Percentiles rank a stretch among this genome's conserved stretches.
Conservation (phyloP, 2,113 vertebrate species). For the Rhineura floridana region DNA sequence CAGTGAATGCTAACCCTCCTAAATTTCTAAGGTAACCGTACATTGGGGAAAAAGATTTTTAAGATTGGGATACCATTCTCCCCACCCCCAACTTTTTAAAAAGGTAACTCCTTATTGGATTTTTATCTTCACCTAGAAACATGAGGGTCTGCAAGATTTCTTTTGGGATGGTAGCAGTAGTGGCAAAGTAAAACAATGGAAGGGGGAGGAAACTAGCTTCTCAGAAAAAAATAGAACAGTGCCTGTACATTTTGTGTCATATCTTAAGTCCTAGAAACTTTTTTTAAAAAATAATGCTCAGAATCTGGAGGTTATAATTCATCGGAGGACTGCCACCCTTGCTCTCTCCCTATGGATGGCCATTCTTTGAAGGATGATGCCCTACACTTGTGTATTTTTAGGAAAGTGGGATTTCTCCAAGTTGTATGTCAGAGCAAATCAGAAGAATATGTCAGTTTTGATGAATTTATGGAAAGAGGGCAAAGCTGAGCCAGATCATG, state of each 20-base stretch:
- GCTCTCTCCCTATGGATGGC: neutral
- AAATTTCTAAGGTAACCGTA: constrained; percentile 30
- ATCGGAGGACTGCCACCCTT: too few relatives aligned
- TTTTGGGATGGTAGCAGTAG: too few relatives aligned
- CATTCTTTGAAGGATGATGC: constrained; percentile 33
- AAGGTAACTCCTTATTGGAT: neutral
- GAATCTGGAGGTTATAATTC: too few relatives aligned
- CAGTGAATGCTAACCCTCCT: constrained; percentile 32
- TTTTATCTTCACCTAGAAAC: constrained; percentile 2
- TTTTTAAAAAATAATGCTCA: too few relatives aligned
- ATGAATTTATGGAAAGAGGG: constrained; percentile 61
- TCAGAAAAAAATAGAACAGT: too few relatives aligned
- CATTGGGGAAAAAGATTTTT: constrained; percentile 16
- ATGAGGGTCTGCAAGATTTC: constrained; percentile 37
- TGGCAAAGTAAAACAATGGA: too few relatives aligned
- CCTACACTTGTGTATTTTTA: constrained; percentile 47
- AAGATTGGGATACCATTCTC: neutral
- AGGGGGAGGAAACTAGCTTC: too few relatives aligned
- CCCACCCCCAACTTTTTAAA: neutral
- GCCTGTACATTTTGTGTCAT: too few relatives aligned
- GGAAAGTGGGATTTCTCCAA: constrained; percentile 56
- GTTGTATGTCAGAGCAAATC: constrained; percentile 63
- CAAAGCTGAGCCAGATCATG: constrained; percentile 47
- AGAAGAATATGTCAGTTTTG: constrained; percentile 71
- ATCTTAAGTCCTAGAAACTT: too few relatives aligned